Evolutionary conservation across 2,113 vertebrate genomes (phyloP).

Genomic region (Macroglossus sobrinus): DNA sequence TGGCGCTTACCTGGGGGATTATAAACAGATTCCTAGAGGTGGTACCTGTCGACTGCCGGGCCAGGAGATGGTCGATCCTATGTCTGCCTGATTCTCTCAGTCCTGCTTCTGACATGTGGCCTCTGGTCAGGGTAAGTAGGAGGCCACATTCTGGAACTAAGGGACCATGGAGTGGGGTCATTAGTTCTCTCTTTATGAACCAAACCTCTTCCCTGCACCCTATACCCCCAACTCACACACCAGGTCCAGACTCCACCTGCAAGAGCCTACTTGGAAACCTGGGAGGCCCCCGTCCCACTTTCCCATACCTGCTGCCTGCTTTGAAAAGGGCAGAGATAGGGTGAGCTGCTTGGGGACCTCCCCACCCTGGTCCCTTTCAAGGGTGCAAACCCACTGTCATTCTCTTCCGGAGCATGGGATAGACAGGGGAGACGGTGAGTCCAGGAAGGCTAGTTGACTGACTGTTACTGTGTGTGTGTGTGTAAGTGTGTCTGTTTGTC

Average conservation of each 20-base stretch:
- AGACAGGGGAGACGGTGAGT: background rate
- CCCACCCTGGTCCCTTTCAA: background rate
- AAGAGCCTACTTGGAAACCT: background rate
- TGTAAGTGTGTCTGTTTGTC: too few species aligned
- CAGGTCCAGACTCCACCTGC: background rate
- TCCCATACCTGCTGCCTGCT: background rate
- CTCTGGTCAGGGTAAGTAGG: background rate
- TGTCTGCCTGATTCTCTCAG: background rate
- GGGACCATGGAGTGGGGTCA: background rate
- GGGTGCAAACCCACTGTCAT: rapidly evolving
- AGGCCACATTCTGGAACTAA: background rate
- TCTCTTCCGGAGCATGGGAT: background rate
- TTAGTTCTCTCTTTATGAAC: background rate
- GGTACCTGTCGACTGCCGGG: too few species aligned
- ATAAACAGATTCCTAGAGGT: rapidly evolving
- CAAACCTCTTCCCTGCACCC: background rate
- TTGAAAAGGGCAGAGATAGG: background rate
- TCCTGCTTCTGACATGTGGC: background rate
- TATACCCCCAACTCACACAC: rapidly evolving
- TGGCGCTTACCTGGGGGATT: background rate
- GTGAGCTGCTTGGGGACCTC: background rate
- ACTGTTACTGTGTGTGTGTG: rapidly evolving
- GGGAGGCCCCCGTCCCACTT: rapidly evolving
- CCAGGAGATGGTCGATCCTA: background rate
- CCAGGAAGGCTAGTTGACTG: background rate